Evolutionary conservation across 2,797 vertebrate species (phyloP).

Genomic region (Tokudaia muenninki): DNA sequence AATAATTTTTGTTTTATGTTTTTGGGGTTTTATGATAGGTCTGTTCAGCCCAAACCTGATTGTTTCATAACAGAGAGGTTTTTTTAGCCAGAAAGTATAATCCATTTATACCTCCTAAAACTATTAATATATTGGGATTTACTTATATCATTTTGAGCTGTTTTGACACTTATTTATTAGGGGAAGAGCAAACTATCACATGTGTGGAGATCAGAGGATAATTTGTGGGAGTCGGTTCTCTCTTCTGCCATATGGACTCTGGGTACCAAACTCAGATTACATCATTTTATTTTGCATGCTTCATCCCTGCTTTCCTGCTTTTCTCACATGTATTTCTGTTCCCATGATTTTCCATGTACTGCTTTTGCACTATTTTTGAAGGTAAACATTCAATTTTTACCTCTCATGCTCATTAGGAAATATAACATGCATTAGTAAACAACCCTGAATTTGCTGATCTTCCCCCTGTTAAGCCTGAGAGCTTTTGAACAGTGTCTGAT

Average conservation of each 20-base stretch:
- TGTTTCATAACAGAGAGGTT: neutral
- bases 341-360: neutral
- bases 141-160: neutral
- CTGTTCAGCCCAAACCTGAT: neutral
- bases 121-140: neutral
- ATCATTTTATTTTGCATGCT: neutral
- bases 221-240: neutral
- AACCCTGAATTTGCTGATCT: conserved; percentile 10
- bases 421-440: neutral
- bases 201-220: neutral
- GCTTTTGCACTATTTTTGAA: conserved; percentile 37
- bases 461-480: neutral
- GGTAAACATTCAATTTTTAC: conserved; percentile 20
- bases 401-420: conserved; percentile 18
- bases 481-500: conserved; percentile 10
- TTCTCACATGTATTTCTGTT: neutral
- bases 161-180: too few species aligned
- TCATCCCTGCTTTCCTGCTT: neutral
- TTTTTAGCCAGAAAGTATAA: neutral
- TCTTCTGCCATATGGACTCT: neutral
- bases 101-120: neutral
- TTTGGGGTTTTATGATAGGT: conserved; percentile 32
- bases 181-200: neutral
- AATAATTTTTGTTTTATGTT: conserved; percentile 13
- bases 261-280: neutral